Evolutionary conservation across 37 sponge, comb jelly and placozoan genomes (phyloP).

Genomic region (Petrosia ficiformis): DNA sequence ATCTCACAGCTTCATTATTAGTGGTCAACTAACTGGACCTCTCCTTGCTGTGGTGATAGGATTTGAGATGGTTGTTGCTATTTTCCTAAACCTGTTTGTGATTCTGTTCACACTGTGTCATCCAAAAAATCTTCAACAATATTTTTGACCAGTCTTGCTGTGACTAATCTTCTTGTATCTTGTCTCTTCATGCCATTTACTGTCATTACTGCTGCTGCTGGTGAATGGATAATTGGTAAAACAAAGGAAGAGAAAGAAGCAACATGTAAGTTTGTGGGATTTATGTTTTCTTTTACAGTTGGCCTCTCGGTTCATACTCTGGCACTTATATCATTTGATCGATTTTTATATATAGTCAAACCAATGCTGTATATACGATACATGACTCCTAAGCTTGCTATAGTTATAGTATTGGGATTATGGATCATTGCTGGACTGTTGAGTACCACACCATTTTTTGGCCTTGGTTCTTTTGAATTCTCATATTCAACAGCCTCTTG

Average conservation of each 20-base stretch:
- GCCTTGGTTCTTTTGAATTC: conserved; percentile 12
- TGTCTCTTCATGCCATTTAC: conserved; percentile 18
- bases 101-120: background rate
- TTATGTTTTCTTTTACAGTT: background rate
- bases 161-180: conserved; percentile 15
- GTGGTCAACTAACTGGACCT: background rate
- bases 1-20: background rate
- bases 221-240: conserved; percentile 25
- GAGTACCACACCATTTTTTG: conserved; percentile 7
- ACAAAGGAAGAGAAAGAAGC: background rate
- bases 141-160: conserved; percentile 14
- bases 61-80: background rate
- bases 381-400: conserved; percentile 13
- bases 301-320: conserved; percentile 4
- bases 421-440: conserved; percentile 5
- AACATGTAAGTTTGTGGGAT: conserved; percentile 15
- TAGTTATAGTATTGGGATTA: conserved; percentile 10
- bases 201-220: conserved; percentile 21
- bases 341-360: conserved; percentile 31
- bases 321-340: conserved; percentile 30
- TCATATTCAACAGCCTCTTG: background rate
- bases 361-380: conserved; percentile 5
- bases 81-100: conserved; percentile 10
- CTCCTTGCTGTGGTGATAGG: background rate
- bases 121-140: conserved; percentile 18